Conservation (phyloP, 92 coral and sea anemone species). For the Phenganax subtilis region DNA sequence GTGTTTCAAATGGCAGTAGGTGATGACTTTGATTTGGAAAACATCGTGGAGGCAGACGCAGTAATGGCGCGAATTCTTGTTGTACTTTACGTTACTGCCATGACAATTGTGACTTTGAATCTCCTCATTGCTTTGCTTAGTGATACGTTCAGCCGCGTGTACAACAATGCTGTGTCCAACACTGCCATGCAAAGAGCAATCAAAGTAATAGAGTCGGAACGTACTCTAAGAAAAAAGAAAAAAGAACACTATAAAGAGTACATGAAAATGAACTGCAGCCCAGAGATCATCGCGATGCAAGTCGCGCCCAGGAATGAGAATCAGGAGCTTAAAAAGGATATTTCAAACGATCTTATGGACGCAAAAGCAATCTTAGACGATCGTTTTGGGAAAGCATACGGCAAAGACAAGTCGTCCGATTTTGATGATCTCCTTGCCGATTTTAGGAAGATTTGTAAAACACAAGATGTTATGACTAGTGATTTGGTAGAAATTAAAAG, state of each 20-base stretch:
- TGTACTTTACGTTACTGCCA: constrained; percentile 15
- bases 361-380: not conserved
- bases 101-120: constrained; percentile 20
- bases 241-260: not conserved
- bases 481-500: not conserved
- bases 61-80: constrained; percentile 19
- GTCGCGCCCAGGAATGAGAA: not conserved
- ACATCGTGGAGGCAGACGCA: not conserved
- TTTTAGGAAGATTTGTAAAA: not conserved
- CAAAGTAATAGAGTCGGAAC: constrained; percentile 20
- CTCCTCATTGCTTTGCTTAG: constrained; percentile 12
- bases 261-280: constrained; percentile 28
- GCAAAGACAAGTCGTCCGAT: constrained; percentile 18
- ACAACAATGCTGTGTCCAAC: constrained; percentile 11
- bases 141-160: constrained; percentile 4
- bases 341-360: not conserved
- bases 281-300: constrained; percentile 9
- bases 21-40: constrained; percentile 12
- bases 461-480: constrained; percentile 3
- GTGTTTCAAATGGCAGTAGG: constrained; percentile 25
- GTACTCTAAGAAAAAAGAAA: not conserved
- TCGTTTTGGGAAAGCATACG: constrained; percentile 16
- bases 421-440: not conserved
- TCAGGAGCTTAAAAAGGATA: not conserved
- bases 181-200: constrained; percentile 21